Percentiles rank a stretch among this genome's conserved stretches.
phyloP scores from a whole-genome alignment of 2,113 vertebrate species.

The Furnarius figulus region DNA sequence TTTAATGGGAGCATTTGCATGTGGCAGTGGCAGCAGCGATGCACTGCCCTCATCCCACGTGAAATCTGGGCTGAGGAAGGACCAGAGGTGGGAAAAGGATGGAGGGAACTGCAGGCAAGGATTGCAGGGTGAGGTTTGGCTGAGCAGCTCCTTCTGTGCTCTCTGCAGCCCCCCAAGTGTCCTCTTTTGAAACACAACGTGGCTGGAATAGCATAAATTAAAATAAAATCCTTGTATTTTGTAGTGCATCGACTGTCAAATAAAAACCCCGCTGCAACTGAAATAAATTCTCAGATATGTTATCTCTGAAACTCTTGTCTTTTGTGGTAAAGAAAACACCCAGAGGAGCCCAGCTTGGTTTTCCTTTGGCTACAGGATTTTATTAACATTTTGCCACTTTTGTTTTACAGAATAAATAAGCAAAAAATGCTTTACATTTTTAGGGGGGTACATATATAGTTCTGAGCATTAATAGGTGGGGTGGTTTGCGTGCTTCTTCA shows the following conservation, averaged over 20 bases:
- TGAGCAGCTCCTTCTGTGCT: not conserved
- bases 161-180: not conserved
- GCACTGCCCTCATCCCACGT: not conserved
- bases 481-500: constrained; percentile 11
- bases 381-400: constrained; percentile 68
- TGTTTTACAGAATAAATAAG: constrained; percentile 80
- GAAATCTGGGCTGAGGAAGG: not conserved
- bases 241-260: not conserved
- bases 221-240: not conserved
- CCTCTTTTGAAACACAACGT: not conserved
- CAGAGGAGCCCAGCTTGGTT: not conserved
- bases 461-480: constrained; percentile 58
- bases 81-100: not conserved
- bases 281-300: constrained; percentile 21
- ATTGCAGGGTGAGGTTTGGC: not conserved
- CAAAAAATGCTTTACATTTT: constrained; percentile 71
- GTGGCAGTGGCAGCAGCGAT: not conserved
- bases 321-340: not conserved
- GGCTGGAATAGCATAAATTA: not conserved
- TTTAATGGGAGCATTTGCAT: not conserved
- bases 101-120: not conserved
- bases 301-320: not conserved
- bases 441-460: constrained; percentile 68
- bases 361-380: constrained; percentile 66
- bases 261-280: not conserved